Evolutionary conservation across 2,113 vertebrate genomes (phyloP), one percentile per base, ranked within the genome.

Genomic region (Halichoerus grypus): DNA sequence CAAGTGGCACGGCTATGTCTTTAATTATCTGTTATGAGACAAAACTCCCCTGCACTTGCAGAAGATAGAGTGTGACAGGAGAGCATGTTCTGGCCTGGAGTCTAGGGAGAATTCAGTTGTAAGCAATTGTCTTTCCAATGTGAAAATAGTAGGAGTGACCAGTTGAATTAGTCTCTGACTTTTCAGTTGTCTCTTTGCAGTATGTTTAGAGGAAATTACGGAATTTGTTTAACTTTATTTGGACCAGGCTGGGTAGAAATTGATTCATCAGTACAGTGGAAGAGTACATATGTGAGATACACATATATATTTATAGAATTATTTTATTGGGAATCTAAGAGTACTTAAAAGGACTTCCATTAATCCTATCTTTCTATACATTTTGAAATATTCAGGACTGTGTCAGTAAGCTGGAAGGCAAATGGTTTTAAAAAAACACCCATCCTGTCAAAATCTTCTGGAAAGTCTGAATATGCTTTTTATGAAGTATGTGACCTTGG

Each of bases 21-120:
- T 86, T 96, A 94, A 96, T 98, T 96, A 19, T 69, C 33, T 97
- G 84, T 96, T 42, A 21, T 5, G 72, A 94, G 91, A 59, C 90
- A 97, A 76, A 97, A 82, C 67, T 65, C 97, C 71, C 0, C 0
- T 0, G 0, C 39, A 28, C 87, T 71, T 36, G 67, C 15, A 91
- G 93, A 79, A 92, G 69, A 63, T 4, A 49, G 49, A 76, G 69
- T 31, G 86, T 76, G 69, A 71, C 97, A 81, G 96, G 90, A 22
- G 69, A 94, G 81, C 5, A 0, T 77, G 69, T 57, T 81, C 72
- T 21, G 57, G 67, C 84, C 49, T 53, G 80, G 85, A 92, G 82
- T n/a, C 74, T 4, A 74, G 88, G 74, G 97, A 92, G 67, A 71
- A 86, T 82, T 71, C n/a, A 13, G 67, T 55, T 74, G 91, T 82